phyloP scores from a whole-genome alignment of 2,113 vertebrate genomes.

The Plectropomus leopardus region DNA sequence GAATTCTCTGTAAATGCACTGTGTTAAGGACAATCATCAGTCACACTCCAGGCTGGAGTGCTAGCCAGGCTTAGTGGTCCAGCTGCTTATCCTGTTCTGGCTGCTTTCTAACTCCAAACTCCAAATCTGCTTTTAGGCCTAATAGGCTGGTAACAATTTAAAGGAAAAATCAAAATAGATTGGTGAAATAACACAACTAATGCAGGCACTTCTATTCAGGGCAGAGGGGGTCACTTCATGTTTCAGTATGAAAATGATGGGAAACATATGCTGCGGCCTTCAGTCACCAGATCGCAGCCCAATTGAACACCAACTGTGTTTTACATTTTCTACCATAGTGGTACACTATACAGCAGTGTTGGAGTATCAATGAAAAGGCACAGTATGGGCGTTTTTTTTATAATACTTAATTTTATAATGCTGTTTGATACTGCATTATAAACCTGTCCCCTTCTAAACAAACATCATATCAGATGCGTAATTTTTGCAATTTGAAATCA shows the following conservation, averaged over 20 bases:
- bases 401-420: no score
- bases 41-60: background rate
- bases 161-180: background rate
- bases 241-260: background rate
- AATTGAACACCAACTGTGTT: background rate
- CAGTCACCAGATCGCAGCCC: background rate
- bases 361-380: background rate
- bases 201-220: background rate
- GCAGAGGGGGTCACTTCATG: background rate
- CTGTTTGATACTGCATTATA: no score
- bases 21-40: no score
- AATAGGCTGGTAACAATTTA: background rate
- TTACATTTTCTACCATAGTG: background rate
- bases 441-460: no score
- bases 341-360: background rate
- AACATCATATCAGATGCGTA: no score
- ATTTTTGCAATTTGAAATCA: no score
- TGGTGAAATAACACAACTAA: background rate
- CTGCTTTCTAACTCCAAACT: background rate
- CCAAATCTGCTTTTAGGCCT: background rate
- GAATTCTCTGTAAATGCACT: background rate
- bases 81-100: background rate
- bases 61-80: background rate
- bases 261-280: background rate
- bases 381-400: background rate